These are phyloP conservation scores for Pteropus alecto DNA, from an alignment of 2,113 vertebrate species.

Conservation along the genomic window DNA sequence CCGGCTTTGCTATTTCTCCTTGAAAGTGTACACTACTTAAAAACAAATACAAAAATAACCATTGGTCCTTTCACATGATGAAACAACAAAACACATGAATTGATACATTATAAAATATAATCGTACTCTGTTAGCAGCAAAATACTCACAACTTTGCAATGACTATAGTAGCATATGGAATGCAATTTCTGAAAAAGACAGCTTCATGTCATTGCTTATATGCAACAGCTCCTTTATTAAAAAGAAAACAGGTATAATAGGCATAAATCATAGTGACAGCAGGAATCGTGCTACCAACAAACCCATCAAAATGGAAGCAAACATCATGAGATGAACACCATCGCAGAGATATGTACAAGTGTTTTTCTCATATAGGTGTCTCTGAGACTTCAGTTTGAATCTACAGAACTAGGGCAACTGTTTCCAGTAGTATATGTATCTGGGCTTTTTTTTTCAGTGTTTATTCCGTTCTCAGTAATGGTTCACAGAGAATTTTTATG, in stretches of 20 bases:
- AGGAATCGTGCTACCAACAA: constrained; percentile 49
- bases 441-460: neutral
- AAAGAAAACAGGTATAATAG: constrained; percentile 66
- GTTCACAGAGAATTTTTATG: neutral
- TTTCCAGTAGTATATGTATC: constrained; percentile 41
- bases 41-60: constrained; percentile 5
- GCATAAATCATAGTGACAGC: constrained; percentile 60
- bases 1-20: neutral
- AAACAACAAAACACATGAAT: constrained; percentile 43
- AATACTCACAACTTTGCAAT: neutral
- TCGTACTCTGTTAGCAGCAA: neutral
- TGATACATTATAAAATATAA: constrained; percentile 22
- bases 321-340: constrained; percentile 53
- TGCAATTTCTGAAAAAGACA: constrained; percentile 57
- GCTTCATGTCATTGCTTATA: constrained; percentile 54
- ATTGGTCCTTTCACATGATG: neutral
- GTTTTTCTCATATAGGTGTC: constrained; percentile 50
- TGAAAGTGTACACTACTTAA: neutral
- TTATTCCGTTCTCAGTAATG: constrained; percentile 34
- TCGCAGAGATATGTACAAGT: constrained; percentile 12
- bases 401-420: constrained; percentile 45
- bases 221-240: constrained; percentile 59
- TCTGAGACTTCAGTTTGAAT: constrained; percentile 49
- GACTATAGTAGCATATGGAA: neutral
- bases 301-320: constrained; percentile 62